Evolutionary conservation across 2,797 vertebrate genomes (phyloP).

Genomic region (Apogon hyalosoma): DNA sequence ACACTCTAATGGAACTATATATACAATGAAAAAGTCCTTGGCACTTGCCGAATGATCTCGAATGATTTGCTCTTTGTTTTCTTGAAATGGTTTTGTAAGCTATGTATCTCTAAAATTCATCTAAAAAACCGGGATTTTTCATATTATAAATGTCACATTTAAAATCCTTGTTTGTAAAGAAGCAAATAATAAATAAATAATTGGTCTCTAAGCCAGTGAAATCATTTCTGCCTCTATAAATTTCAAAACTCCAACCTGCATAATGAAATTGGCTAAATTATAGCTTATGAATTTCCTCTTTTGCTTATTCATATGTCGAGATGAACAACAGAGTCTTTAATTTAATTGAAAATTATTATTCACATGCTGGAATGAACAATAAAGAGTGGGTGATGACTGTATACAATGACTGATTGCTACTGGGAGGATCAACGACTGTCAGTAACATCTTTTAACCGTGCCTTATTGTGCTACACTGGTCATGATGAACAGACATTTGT

Average conservation of each 20-base stretch:
- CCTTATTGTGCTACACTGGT: constrained; percentile 69
- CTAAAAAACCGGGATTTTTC: neutral
- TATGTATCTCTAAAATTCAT: neutral
- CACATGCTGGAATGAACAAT: neutral
- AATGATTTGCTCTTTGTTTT: neutral
- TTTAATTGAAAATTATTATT: neutral
- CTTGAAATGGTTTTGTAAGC: neutral
- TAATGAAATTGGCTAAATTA: constrained; percentile 5
- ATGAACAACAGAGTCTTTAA: neutral
- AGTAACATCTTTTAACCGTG: constrained; percentile 61
- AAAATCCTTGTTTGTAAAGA: neutral
- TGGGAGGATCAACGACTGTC: constrained; percentile 48
- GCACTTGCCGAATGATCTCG: neutral
- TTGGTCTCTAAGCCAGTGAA: neutral
- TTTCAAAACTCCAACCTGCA: constrained; percentile 17
- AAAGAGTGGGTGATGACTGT: constrained; percentile 31
- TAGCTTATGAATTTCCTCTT: neutral
- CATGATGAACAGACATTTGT: constrained; percentile 9
- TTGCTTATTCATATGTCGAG: neutral
- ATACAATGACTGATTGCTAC: constrained; percentile 39
- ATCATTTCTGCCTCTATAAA: neutral
- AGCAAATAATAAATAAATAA: neutral
- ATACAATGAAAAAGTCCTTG: neutral
- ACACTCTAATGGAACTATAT: too few relatives aligned
- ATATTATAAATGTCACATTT: constrained; percentile 13